Percentiles rank a stretch among this genome's conserved stretches.
Conservation (phyloP, 2,113 vertebrate species). For the Pseudorasbora parva region DNA sequence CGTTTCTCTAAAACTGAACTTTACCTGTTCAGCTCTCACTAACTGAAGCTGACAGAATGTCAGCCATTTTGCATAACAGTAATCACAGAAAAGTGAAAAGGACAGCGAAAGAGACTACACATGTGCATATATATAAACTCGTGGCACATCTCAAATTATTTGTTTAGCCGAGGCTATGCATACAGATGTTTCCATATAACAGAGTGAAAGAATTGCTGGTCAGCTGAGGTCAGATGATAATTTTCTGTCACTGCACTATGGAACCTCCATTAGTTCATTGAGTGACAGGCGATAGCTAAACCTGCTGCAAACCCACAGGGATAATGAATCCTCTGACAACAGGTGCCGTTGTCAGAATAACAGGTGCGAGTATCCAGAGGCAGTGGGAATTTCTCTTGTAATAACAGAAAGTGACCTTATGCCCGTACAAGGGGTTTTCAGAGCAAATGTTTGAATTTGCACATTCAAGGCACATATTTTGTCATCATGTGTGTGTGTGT, state of each 20-base stretch:
- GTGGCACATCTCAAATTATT: background rate
- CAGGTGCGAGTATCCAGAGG: slow-evolving; percentile 2
- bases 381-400: background rate
- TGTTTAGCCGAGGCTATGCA: background rate
- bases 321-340: slow-evolving; percentile 20
- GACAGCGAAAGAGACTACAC: background rate
- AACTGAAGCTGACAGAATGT: slow-evolving; percentile 36
- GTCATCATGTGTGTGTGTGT: no score
- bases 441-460: no score
- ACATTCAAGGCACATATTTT: no score
- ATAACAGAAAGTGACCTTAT: background rate
- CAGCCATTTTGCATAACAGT: slow-evolving; percentile 25
- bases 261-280: slow-evolving; percentile 43
- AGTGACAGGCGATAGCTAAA: slow-evolving; percentile 32
- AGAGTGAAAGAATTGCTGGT: background rate
- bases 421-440: background rate
- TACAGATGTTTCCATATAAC: slow-evolving; percentile 15
- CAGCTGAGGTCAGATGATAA: slow-evolving; percentile 3
- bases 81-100: background rate
- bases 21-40: background rate
- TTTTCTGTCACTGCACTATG: slow-evolving; percentile 36
- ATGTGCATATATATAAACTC: background rate
- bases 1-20: slow-evolving; percentile 9
- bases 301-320: background rate
- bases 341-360: slow-evolving; percentile 2